phyloP scores from a whole-genome alignment of 2,113 vertebrate genomes.

The Capreolus pygargus region DNA sequence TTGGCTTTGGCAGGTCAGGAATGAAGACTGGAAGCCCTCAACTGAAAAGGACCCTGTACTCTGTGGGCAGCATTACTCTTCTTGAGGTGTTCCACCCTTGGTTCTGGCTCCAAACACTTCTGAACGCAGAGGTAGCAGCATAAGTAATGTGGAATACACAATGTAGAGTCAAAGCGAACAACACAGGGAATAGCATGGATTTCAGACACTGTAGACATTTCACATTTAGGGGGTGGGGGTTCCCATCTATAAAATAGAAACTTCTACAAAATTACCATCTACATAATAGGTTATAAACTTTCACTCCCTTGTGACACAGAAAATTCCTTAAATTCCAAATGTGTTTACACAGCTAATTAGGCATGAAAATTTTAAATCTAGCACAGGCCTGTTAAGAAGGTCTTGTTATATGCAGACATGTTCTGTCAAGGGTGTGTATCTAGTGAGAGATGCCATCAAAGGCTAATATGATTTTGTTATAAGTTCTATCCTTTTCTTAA shows the following conservation, averaged over 20 bases:
- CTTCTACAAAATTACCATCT: background rate
- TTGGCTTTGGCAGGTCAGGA: background rate
- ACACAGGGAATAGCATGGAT: background rate
- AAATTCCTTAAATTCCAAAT: conserved; percentile 74
- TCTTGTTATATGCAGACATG: conserved; percentile 61
- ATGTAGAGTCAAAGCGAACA: background rate
- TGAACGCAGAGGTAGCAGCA: background rate
- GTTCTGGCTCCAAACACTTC: background rate
- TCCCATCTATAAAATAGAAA: background rate
- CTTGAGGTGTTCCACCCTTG: background rate
- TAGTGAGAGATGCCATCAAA: conserved; percentile 56
- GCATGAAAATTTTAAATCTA: conserved; percentile 76
- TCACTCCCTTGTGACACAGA: conserved; percentile 21
- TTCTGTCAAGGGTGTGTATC: conserved; percentile 62
- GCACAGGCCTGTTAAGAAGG: conserved; percentile 71
- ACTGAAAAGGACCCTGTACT: background rate
- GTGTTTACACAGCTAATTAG: conserved; percentile 75
- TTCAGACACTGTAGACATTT: background rate
- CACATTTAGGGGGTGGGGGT: background rate
- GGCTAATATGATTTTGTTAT: conserved; percentile 46
- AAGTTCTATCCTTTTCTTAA: conserved; percentile 23
- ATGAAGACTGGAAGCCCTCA: background rate
- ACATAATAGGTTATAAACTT: background rate
- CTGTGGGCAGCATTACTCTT: background rate
- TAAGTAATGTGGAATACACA: background rate